Percentiles rank a stretch among this genome's conserved stretches.
These are phyloP conservation scores for Myiagra hebetior DNA, from an alignment of 2,113 vertebrate genomes.

Conservation along the genomic window DNA sequence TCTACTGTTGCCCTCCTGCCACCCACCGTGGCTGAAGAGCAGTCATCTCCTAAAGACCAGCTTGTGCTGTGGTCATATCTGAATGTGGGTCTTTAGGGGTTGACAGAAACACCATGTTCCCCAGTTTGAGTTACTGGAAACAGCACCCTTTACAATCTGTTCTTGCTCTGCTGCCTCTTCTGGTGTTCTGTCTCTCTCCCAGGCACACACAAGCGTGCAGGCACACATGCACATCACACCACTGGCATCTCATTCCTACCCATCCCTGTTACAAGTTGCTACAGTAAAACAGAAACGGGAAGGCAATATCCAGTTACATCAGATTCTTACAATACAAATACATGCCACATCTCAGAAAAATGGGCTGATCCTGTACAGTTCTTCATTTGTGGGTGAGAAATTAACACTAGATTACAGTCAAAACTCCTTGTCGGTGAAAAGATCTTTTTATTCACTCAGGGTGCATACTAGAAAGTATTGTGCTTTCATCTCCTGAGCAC, in stretches of 20 bases:
- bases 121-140: background rate
- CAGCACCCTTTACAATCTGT: background rate
- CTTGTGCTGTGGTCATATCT: background rate
- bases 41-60: background rate
- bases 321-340: background rate
- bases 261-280: background rate
- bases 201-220: background rate
- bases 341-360: background rate
- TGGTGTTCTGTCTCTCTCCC: background rate
- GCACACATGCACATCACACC: fast-evolving
- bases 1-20: background rate
- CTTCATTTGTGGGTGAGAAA: background rate
- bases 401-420: background rate
- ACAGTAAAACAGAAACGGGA: background rate
- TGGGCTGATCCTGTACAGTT: background rate
- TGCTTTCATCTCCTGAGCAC: background rate
- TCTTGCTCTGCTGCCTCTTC: background rate
- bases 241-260: background rate
- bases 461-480: background rate
- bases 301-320: background rate
- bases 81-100: background rate
- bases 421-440: background rate
- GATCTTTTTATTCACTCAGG: background rate
- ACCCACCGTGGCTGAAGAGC: background rate
- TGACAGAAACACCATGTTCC: background rate